phyloP scores from a whole-genome alignment of 2,888 invertebrate genomes.

The Aphrophora alni region DNA sequence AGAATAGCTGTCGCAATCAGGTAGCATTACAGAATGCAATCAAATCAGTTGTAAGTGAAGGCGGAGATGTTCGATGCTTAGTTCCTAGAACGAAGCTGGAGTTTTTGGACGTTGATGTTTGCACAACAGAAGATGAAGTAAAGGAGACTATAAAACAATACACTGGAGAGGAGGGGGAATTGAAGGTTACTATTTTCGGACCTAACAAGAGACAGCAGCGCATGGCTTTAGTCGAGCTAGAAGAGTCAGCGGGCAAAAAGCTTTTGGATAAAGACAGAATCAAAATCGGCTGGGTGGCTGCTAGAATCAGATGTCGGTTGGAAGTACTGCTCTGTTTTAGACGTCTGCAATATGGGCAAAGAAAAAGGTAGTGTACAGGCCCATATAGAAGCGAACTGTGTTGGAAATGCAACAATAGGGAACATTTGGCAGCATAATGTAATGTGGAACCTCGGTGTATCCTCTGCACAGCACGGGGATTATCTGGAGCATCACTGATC shows the following conservation, averaged over 20 bases:
- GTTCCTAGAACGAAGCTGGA: neutral
- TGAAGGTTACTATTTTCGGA: neutral
- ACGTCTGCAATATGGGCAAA: slow-evolving; percentile 35
- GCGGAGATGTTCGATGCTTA: neutral
- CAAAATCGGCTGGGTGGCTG: slow-evolving; percentile 2
- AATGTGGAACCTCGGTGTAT: slow-evolving; percentile 38
- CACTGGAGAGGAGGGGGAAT: neutral
- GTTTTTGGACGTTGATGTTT: neutral
- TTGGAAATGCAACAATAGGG: slow-evolving; percentile 45
- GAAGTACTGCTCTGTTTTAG: slow-evolving; percentile 27
- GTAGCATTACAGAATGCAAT: neutral
- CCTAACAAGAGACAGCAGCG: neutral
- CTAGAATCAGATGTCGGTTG: slow-evolving; percentile 19
- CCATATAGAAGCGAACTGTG: slow-evolving; percentile 45
- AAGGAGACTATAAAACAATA: neutral
- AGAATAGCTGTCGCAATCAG: neutral
- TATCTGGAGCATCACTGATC: neutral
- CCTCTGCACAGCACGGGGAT: slow-evolving; percentile 38
- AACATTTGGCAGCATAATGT: slow-evolving; percentile 43
- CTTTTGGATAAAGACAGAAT: neutral
- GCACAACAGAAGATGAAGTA: neutral
- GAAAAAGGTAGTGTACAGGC: slow-evolving; percentile 21
- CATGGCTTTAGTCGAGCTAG: neutral
- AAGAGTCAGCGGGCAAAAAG: neutral
- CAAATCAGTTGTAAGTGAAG: neutral